These are phyloP conservation scores for Ascaphus truei DNA, from an alignment of 2,113 vertebrate species.

Conservation along the genomic window DNA sequence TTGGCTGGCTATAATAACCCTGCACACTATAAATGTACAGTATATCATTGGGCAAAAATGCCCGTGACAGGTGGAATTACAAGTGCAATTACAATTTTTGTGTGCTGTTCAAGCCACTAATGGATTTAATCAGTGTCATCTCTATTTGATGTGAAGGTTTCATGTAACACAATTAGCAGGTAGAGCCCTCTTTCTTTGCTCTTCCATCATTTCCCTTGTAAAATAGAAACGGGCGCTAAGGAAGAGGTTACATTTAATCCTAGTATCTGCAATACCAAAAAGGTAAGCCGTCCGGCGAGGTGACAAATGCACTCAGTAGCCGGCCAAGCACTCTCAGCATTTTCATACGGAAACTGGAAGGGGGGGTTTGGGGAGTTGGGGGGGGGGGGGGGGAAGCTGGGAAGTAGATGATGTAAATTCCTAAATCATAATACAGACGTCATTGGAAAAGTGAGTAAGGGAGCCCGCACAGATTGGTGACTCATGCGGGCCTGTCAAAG, in stretches of 20 bases:
- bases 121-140: constrained; percentile 52
- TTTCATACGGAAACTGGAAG: constrained; percentile 55
- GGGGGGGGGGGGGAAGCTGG: constrained; percentile 5
- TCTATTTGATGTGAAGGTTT: constrained; percentile 54
- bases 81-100: constrained; percentile 56
- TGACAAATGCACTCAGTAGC: constrained; percentile 52
- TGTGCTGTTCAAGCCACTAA: constrained; percentile 54
- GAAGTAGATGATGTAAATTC: constrained; percentile 65
- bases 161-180: constrained; percentile 58
- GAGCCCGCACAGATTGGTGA: constrained; percentile 65
- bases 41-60: constrained; percentile 67
- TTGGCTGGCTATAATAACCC: constrained; percentile 54
- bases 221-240: constrained; percentile 49
- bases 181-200: constrained; percentile 52
- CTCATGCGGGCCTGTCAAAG: constrained; percentile 74
- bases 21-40: constrained; percentile 62
- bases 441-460: constrained; percentile 65
- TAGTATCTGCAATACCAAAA: constrained; percentile 54
- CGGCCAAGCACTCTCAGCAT: constrained; percentile 59
- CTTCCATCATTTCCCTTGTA: constrained; percentile 56
- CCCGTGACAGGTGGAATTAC: constrained; percentile 64
- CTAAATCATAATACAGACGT: constrained; percentile 64
- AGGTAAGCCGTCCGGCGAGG: constrained; percentile 42
- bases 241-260: constrained; percentile 55
- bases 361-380: no score